Conservation (phyloP, 2,888 invertebrate genomes). For the Hecatera dysodea region DNA sequence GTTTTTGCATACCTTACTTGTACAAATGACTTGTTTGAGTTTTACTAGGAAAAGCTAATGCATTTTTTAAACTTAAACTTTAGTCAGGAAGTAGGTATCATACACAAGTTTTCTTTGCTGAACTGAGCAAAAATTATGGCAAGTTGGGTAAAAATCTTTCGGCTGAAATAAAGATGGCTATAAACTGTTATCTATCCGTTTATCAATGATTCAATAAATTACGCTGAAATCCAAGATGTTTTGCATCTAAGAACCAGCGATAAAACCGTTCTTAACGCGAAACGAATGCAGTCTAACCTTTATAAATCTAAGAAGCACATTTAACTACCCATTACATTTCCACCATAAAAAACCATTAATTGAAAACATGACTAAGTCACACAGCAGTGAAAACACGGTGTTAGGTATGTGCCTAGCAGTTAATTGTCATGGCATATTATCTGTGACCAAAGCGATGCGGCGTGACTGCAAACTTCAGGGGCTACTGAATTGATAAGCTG, state of each 20-base stretch:
- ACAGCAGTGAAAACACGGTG: slow-evolving; percentile 4
- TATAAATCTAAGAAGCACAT: slow-evolving; percentile 1
- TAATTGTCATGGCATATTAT: slow-evolving; percentile 10
- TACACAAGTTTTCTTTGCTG: background rate
- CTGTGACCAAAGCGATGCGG: slow-evolving; percentile 41
- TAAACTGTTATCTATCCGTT: background rate
- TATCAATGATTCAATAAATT: no score
- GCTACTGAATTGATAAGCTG: slow-evolving; percentile 14
- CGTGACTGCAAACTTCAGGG: slow-evolving; percentile 10
- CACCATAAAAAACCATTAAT: slow-evolving; percentile 5
- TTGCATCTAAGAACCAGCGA: background rate
- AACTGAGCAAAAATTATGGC: no score
- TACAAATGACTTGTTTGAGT: background rate
- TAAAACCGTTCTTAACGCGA: slow-evolving; percentile 4
- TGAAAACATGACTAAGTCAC: slow-evolving; percentile 7
- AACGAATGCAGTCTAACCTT: slow-evolving; percentile 9
- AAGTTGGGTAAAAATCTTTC: no score
- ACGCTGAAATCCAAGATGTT: background rate
- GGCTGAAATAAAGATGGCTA: no score
- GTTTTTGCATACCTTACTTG: background rate
- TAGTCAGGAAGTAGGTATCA: no score
- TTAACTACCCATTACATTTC: background rate
- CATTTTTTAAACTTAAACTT: no score
- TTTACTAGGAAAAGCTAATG: no score
- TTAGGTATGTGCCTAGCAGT: background rate